A percentile compares a stretch with the other conserved stretches of the same genome.
These are phyloP conservation scores for Aphelinus atriplicis DNA, from an alignment of 1,140 invertebrate genomes.

Conservation along the genomic window DNA sequence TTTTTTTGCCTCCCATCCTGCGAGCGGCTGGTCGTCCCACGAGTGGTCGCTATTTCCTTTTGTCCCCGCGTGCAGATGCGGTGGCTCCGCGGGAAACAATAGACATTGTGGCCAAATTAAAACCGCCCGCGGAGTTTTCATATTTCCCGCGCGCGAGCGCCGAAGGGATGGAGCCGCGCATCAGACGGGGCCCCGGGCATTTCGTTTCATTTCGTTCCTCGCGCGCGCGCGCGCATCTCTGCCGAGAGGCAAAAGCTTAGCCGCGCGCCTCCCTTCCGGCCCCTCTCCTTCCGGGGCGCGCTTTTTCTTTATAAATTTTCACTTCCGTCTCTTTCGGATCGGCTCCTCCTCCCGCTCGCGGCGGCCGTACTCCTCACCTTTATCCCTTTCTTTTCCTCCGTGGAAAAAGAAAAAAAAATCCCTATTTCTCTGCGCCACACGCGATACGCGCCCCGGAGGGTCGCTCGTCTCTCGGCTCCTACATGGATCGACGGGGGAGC, in stretches of 20 bases:
- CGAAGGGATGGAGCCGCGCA: too few species aligned
- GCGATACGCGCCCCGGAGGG: too few species aligned
- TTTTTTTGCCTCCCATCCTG: neutral
- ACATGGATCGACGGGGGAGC: neutral
- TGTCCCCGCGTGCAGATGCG: conserved; percentile 45
- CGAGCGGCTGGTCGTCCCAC: neutral
- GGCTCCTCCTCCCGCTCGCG: neutral
- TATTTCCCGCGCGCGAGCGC: conserved; percentile 57
- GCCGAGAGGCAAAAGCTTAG: conserved; percentile 30
- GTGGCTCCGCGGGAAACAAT: conserved; percentile 58
- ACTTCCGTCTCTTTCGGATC: conserved; percentile 16
- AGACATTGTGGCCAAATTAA: conserved; percentile 66
- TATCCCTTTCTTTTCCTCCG: neutral
- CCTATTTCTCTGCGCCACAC: neutral
- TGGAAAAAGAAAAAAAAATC: too few species aligned
- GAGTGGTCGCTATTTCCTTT: conserved; percentile 49
- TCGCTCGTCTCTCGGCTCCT: conserved; percentile 8
- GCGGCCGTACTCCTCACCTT: neutral
- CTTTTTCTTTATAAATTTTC: conserved; percentile 29
- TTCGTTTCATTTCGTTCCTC: conserved; percentile 62
- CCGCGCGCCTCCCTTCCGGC: neutral
- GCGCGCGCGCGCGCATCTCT: conserved; percentile 37
- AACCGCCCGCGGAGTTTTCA: conserved; percentile 65
- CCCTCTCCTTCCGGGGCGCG: neutral
- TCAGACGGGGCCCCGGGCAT: conserved; percentile 48